Evolutionary conservation across 2,113 vertebrate species (phyloP).

Genomic region (Limanda limanda): DNA sequence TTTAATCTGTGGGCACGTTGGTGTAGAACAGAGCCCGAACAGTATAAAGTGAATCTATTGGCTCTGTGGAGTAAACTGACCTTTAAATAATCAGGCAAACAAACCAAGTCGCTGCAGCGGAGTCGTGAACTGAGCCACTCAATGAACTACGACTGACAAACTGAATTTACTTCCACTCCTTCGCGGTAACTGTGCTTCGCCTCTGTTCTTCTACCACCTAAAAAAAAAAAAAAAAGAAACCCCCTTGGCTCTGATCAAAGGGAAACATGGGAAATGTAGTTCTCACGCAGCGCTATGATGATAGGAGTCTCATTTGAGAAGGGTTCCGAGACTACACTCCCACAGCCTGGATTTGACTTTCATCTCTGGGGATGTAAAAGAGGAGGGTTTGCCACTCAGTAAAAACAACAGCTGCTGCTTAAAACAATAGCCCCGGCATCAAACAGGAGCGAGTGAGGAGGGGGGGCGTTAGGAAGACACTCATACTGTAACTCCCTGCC

Average conservation of each 20-base stretch:
- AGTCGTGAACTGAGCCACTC: slow-evolving; percentile 51
- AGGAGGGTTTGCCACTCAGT: slow-evolving; percentile 65
- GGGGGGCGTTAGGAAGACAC: slow-evolving; percentile 49
- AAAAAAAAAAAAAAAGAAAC: slow-evolving; percentile 36
- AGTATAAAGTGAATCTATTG: slow-evolving; percentile 59
- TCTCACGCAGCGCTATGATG: slow-evolving; percentile 69
- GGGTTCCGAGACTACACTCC: slow-evolving; percentile 71
- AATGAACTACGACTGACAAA: slow-evolving; percentile 67
- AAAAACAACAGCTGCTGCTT: slow-evolving; percentile 80
- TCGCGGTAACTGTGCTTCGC: slow-evolving; percentile 26
- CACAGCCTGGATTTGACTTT: slow-evolving; percentile 75
- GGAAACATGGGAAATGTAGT: slow-evolving; percentile 79
- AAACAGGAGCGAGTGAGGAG: slow-evolving; percentile 49
- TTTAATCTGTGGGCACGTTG: slow-evolving; percentile 60
- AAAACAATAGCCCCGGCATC: slow-evolving; percentile 76
- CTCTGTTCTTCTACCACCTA: slow-evolving; percentile 31
- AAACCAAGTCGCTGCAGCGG: slow-evolving; percentile 62
- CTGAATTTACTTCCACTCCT: slow-evolving; percentile 57
- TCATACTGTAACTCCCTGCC: slow-evolving; percentile 57
- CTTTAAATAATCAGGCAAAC: slow-evolving; percentile 80
- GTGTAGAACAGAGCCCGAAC: slow-evolving; percentile 35
- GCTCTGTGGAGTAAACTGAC: slow-evolving; percentile 68
- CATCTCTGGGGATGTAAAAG: slow-evolving; percentile 77
- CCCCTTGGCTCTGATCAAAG: slow-evolving; percentile 73
- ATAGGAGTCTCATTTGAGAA: slow-evolving; percentile 72